Evolutionary conservation across 2,797 vertebrate species (phyloP).

Genomic region (Acrossocheilus wenchowensis): DNA sequence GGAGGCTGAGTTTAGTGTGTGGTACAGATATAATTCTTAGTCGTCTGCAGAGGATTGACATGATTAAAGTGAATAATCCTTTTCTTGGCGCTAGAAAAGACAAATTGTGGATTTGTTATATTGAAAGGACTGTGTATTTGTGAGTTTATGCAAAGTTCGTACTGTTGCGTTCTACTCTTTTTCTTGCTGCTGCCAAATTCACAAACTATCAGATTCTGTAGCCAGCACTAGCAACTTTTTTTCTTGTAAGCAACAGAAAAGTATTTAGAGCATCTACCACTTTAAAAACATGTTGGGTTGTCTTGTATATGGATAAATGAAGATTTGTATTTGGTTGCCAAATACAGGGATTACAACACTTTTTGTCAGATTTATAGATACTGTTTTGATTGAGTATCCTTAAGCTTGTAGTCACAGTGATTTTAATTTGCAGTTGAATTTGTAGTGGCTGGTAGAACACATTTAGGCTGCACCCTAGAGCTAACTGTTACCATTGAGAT

Average conservation of each 20-base stretch:
- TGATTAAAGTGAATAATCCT: not conserved
- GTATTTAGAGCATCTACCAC: not conserved
- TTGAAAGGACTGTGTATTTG: not conserved
- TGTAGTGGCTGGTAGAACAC: not conserved
- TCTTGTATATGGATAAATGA: not conserved
- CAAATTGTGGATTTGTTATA: not conserved
- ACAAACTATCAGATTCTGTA: not conserved
- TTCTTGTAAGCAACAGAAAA: not conserved
- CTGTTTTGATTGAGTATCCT: not conserved
- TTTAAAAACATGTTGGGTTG: not conserved
- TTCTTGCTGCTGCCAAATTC: conserved; percentile 10
- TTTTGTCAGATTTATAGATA: not conserved
- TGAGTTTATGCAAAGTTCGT: conserved; percentile 17
- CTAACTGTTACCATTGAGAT: not conserved
- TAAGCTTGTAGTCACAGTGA: not conserved
- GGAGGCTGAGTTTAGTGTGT: not conserved
- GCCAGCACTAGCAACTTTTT: not conserved
- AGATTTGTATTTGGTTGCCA: not conserved
- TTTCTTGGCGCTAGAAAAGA: not conserved
- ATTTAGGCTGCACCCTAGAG: not conserved
- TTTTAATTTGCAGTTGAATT: not conserved
- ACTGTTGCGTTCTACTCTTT: not conserved
- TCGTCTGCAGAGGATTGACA: not conserved
- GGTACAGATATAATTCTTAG: not conserved
- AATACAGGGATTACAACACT: not conserved